Conservation (phyloP, 2,888 invertebrate species). For the Sinelater perroti region DNA sequence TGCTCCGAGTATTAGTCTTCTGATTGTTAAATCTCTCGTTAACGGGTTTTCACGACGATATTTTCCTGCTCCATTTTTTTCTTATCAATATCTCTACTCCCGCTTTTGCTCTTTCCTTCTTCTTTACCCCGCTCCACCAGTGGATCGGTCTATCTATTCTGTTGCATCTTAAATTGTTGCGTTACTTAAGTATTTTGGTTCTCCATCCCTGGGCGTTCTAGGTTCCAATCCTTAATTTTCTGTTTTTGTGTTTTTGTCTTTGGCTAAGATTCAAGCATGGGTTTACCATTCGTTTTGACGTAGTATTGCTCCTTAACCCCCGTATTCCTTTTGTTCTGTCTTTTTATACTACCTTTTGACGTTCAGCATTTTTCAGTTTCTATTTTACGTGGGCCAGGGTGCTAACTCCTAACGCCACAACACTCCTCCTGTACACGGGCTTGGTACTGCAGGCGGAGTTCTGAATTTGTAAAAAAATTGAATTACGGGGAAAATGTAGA, state of each 20-base stretch:
- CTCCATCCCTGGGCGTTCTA: conserved; percentile 8
- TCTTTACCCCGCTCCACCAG: not conserved
- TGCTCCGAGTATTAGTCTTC: not conserved
- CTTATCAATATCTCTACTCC: not conserved
- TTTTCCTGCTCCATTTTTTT: conserved; percentile 1
- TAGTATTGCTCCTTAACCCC: not conserved
- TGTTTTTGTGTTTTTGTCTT: not conserved
- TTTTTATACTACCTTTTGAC: not conserved
- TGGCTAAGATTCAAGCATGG: not conserved
- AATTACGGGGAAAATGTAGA: too few species aligned
- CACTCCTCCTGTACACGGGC: not conserved
- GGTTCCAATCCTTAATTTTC: not conserved
- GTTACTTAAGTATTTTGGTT: not conserved
- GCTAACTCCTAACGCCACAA: conserved; percentile 7
- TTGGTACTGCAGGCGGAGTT: not conserved
- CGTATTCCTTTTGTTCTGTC: not conserved
- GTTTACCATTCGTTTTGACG: not conserved
- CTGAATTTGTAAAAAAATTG: too few species aligned
- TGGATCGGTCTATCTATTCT: not conserved
- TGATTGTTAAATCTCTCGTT: not conserved
- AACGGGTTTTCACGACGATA: not conserved
- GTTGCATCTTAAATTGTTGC: too few species aligned
- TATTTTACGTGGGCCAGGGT: not conserved
- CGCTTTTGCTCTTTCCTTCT: not conserved
- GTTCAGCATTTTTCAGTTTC: not conserved